phyloP scores from a whole-genome alignment of 2,113 vertebrate species.

The Heptranchias perlo region DNA sequence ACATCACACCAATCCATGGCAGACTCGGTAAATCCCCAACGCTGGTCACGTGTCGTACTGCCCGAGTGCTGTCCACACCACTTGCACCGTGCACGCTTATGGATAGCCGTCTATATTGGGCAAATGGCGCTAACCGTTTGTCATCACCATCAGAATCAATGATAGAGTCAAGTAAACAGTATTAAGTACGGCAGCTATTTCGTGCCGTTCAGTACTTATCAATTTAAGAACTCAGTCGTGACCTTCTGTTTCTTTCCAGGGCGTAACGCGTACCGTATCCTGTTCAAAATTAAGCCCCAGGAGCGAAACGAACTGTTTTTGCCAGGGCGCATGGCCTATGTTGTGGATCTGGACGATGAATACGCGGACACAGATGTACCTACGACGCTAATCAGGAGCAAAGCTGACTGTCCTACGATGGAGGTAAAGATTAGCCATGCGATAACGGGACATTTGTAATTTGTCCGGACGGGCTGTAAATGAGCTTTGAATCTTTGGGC shows the following conservation, averaged over 20 bases:
- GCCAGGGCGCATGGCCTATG: slow-evolving; percentile 92
- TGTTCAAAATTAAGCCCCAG: slow-evolving; percentile 75
- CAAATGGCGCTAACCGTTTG: too few relatives aligned
- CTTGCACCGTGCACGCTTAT: background rate
- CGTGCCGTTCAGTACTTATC: background rate
- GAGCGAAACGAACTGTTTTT: slow-evolving; percentile 95
- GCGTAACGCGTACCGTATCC: slow-evolving; percentile 84
- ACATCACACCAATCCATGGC: background rate
- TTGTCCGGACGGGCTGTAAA: background rate
- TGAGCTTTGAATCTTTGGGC: background rate
- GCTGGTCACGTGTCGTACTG: background rate
- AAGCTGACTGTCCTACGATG: slow-evolving; percentile 97
- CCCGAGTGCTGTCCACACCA: background rate
- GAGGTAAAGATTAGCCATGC: slow-evolving; percentile 61
- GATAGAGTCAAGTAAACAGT: background rate
- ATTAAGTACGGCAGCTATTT: background rate
- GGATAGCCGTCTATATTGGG: background rate
- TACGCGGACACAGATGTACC: slow-evolving; percentile 95
- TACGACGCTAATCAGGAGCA: slow-evolving; percentile 93
- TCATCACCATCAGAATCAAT: background rate
- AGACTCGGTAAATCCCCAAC: background rate
- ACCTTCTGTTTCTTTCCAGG: slow-evolving; percentile 52
- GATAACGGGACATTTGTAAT: background rate
- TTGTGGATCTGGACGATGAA: slow-evolving; percentile 93
- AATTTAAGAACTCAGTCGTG: background rate